Conservation (phyloP, 2,888 invertebrate genomes). For the Acholoe squamosa region DNA sequence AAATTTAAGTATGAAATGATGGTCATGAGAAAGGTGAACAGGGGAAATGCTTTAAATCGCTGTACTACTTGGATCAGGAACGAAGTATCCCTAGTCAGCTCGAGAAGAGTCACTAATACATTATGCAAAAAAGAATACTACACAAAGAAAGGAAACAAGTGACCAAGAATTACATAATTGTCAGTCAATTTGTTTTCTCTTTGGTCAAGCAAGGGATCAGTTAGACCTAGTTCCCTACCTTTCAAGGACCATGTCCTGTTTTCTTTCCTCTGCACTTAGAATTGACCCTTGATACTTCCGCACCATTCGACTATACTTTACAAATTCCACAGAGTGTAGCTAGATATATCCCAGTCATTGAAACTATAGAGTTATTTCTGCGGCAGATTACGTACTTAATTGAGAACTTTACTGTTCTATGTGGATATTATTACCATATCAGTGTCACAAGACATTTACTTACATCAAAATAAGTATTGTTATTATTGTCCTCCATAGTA, state of each 20-base stretch:
- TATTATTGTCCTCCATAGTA: neutral
- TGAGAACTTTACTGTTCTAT: neutral
- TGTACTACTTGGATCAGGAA: neutral
- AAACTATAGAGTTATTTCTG: neutral
- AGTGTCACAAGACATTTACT: slow-evolving; percentile 38
- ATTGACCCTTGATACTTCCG: neutral
- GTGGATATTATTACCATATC: slow-evolving; percentile 16
- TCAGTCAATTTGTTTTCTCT: neutral
- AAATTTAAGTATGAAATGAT: neutral
- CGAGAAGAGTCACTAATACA: slow-evolving; percentile 3
- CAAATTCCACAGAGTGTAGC: neutral
- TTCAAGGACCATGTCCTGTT: neutral
- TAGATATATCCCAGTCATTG: neutral
- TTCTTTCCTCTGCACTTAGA: neutral
- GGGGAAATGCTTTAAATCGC: neutral
- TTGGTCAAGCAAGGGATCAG: neutral
- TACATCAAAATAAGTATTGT: neutral
- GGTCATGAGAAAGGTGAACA: neutral
- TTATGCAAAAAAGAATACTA: slow-evolving; percentile 15
- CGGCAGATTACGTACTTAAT: neutral
- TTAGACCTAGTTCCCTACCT: neutral
- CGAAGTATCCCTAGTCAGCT: slow-evolving; percentile 8
- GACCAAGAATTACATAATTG: slow-evolving; percentile 8
- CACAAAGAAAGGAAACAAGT: neutral
- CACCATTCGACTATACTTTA: slow-evolving; percentile 47